Conservation (phyloP, 2,113 vertebrate genomes). For the Otolemur garnettii region DNA sequence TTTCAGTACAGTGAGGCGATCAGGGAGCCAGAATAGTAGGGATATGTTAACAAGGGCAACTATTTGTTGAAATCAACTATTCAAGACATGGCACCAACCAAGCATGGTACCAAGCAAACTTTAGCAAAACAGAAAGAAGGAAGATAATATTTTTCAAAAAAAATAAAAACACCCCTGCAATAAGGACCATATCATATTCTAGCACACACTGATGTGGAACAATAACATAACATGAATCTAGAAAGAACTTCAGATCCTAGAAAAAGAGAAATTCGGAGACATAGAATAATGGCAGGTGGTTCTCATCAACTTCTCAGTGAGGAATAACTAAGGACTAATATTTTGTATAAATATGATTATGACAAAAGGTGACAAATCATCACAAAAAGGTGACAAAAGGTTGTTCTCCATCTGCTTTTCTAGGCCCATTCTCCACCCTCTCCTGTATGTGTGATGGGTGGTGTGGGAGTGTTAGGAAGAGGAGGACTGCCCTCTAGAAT, state of each 20-base stretch:
- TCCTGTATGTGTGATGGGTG: background rate
- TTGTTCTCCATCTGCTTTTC: background rate
- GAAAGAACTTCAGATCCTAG: background rate
- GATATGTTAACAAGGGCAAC: background rate
- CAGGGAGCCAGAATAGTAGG: background rate
- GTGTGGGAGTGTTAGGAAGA: background rate
- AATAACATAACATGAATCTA: background rate
- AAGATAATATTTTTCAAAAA: background rate
- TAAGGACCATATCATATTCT: background rate
- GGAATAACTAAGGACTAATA: background rate
- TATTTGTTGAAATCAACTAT: background rate
- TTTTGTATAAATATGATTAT: background rate
- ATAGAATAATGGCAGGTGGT: background rate
- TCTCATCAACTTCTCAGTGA: background rate
- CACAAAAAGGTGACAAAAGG: no score
- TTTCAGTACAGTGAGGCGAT: background rate
- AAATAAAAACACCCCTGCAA: background rate
- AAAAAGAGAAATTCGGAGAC: background rate
- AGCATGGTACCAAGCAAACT: background rate
- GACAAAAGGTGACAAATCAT: background rate
- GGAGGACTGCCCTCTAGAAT: background rate
- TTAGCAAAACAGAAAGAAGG: background rate
- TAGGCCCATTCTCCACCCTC: background rate
- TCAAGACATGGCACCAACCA: background rate
- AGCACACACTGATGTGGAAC: background rate